A percentile compares a stretch with the other conserved stretches of the same genome.
These are phyloP conservation scores for Thereva nobilitata DNA, from an alignment of 2,888 invertebrate genomes.

Conservation along the genomic window DNA sequence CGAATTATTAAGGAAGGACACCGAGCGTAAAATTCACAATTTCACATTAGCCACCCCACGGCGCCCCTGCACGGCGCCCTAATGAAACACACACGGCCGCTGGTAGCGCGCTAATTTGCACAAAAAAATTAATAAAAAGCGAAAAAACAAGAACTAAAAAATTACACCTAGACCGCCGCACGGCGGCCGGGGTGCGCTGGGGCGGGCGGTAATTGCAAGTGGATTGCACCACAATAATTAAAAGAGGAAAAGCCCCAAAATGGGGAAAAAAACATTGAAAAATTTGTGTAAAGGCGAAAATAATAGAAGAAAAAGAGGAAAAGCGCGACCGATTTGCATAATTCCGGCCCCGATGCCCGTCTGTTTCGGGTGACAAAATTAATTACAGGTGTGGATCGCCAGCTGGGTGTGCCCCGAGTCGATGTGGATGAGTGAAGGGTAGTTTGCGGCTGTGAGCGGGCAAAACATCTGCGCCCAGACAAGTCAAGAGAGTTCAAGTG, in stretches of 20 bases:
- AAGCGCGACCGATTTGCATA: slow-evolving; percentile 5
- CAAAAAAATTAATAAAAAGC: neutral
- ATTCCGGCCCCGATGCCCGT: neutral
- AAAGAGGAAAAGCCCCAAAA: too few relatives aligned
- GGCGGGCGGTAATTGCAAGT: too few relatives aligned
- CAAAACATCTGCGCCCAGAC: too few relatives aligned
- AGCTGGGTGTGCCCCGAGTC: slow-evolving; percentile 24
- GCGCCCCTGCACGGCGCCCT: slow-evolving; percentile 11
- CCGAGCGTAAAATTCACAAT: slow-evolving; percentile 13
- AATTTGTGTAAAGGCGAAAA: neutral
- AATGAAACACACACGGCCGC: neutral
- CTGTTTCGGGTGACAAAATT: slow-evolving; percentile 39
- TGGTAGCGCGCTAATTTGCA: too few relatives aligned
- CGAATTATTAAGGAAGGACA: slow-evolving; percentile 34
- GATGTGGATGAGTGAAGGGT: too few relatives aligned
- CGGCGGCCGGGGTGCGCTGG: too few relatives aligned
- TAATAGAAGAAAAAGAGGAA: neutral
- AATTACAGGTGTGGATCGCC: slow-evolving; percentile 39
- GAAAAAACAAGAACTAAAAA: neutral
- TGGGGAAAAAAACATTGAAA: too few relatives aligned
- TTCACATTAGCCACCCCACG: too few relatives aligned
- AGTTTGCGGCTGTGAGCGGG: too few relatives aligned
- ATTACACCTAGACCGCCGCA: neutral
- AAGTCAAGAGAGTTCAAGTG: too few relatives aligned
- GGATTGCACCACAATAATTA: neutral